Evolutionary conservation across 92 coral and sea anemone species (phyloP).

Genomic region (Actinernus sp.): DNA sequence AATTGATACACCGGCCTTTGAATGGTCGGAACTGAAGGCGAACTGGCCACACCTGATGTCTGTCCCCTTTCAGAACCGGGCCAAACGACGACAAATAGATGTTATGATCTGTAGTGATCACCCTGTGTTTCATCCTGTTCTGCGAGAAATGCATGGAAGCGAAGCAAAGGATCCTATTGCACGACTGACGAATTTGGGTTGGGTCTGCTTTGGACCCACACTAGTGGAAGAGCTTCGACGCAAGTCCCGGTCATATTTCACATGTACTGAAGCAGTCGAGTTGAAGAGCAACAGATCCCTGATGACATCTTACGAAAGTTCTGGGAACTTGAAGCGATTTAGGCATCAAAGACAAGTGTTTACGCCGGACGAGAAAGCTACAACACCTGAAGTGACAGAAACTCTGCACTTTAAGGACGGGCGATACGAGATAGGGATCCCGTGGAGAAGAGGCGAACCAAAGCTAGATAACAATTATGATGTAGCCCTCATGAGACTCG

Average conservation of each 20-base stretch:
- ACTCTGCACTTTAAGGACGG: constrained; percentile 26
- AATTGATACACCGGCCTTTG: constrained; percentile 50
- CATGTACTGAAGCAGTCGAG: no score
- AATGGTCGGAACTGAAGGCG: constrained; percentile 46
- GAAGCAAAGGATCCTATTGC: constrained; percentile 54
- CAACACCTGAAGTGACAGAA: constrained; percentile 26
- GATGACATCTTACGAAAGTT: constrained; percentile 33
- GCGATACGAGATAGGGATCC: constrained; percentile 8
- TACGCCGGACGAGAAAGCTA: constrained; percentile 32
- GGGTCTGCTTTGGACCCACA: no score
- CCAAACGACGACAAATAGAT: constrained; percentile 47
- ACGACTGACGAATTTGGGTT: constrained; percentile 21
- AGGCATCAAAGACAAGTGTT: constrained; percentile 38
- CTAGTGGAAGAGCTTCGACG: constrained; percentile 8
- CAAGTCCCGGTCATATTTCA: not conserved
- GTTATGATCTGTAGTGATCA: constrained; percentile 63
- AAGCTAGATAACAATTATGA: constrained; percentile 35
- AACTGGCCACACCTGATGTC: constrained; percentile 74
- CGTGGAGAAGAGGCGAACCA: constrained; percentile 37
- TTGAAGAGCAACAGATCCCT: no score
- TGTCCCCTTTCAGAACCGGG: no score
- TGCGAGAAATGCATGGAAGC: constrained; percentile 24
- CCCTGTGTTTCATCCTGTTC: constrained; percentile 36
- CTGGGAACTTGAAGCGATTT: constrained; percentile 54
- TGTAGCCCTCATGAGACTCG: constrained; percentile 38